phyloP scores from a whole-genome alignment of 2,113 vertebrate genomes.

The Pachyramphus minor region DNA sequence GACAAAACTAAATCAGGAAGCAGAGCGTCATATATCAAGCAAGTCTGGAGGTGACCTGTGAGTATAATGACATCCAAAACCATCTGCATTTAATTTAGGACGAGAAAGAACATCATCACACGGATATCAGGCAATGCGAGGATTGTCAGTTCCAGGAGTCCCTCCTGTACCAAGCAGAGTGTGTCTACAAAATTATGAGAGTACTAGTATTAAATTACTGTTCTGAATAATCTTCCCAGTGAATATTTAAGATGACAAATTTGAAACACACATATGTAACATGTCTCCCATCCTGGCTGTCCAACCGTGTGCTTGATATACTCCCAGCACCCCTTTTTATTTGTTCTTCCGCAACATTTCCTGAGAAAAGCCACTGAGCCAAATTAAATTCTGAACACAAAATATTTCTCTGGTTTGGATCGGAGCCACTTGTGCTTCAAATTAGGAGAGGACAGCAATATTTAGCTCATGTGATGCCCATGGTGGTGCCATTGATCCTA shows the following conservation, averaged over 20 bases:
- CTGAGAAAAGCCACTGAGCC: neutral
- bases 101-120: neutral
- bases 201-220: neutral
- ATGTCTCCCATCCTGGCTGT: neutral
- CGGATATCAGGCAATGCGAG: neutral
- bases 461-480: neutral
- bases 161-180: neutral
- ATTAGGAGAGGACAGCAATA: neutral
- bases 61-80: neutral
- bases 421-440: neutral
- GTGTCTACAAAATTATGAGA: neutral
- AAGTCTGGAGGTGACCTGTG: neutral
- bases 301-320: fast-evolving
- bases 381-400: neutral
- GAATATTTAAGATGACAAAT: neutral
- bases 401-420: neutral
- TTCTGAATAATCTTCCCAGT: neutral
- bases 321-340: neutral
- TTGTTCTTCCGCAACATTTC: neutral
- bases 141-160: neutral
- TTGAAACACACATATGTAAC: neutral
- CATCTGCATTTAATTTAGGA: neutral
- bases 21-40: neutral
- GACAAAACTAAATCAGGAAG: conserved; percentile 29
- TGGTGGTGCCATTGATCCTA: neutral